Base-by-base conservation (phyloP, 2,888 invertebrate genomes). In the Leucophora obtusa region DNA sequence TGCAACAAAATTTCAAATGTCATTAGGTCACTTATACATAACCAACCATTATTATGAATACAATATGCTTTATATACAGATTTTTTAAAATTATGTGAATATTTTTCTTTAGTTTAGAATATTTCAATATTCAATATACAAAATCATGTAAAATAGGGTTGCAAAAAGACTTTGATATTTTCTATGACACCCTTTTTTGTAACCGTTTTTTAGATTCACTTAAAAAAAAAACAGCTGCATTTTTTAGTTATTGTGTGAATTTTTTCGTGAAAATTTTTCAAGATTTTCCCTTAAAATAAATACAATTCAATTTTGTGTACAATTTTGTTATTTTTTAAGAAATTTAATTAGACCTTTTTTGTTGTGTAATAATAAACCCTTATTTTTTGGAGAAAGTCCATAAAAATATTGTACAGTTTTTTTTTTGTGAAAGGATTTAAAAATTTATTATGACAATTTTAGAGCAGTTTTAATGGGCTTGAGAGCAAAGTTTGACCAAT, bases 251-350 rank as follows among this genome's bases (percentile, higher is more conserved):
- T 60, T 60, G 60, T 56, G 28, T 18, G 28, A 33, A 14, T 35
- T 53, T 47, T 60, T 80, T 63, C 63, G 14, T 43, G 5, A 62
- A 63, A 50, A 58, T 21, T 56, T 43, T 72, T 15, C 11, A 60
- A 10, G 4, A 68, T 74, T 70, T 79, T 65, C 17, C 53, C 65
- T 53, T 18, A 70, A 75, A 79, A 54, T 7, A 18, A 58, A 65
- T 38, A 28, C 4, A 63, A 62, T 73, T 73, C 59, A n/a, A 59
- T 58, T 65, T 38, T 65, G 47, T 24, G 33, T 28, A 47, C 53
- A 53, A 50, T n/a, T 51, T 47, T 1, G n/a, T 8, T 11, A 54
- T 33, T 9, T 60, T 59, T 21, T 38, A 17, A 43, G 47, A 21
- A 47, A 28, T 28, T 9, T 53, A n/a, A 58, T 58, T 59, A 18